These are phyloP conservation scores for Silurus glanis DNA, from an alignment of 2,113 vertebrate genomes.

Conservation along the genomic window DNA sequence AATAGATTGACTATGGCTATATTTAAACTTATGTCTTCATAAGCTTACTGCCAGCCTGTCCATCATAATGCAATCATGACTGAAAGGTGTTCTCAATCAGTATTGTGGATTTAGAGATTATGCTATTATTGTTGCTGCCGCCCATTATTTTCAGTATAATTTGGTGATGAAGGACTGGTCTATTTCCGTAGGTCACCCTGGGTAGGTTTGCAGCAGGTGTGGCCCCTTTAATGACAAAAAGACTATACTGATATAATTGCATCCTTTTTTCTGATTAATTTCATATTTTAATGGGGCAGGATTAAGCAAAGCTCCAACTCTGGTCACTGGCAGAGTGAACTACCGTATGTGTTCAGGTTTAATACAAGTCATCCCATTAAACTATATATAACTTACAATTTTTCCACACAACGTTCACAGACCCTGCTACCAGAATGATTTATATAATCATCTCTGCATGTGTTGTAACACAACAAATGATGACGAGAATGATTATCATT, in stretches of 20 bases:
- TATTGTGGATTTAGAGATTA: slow-evolving; percentile 74
- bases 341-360: slow-evolving; percentile 21
- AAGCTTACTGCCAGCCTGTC: slow-evolving; percentile 69
- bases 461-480: background rate
- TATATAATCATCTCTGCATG: slow-evolving; percentile 14
- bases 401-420: slow-evolving; percentile 5
- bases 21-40: slow-evolving; percentile 52
- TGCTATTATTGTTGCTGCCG: slow-evolving; percentile 41
- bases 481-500: no score
- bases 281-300: slow-evolving; percentile 58
- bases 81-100: slow-evolving; percentile 80
- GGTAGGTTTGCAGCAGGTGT: slow-evolving; percentile 46
- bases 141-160: slow-evolving; percentile 43
- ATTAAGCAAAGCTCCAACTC: slow-evolving; percentile 53
- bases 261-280: slow-evolving; percentile 55
- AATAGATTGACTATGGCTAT: slow-evolving; percentile 29
- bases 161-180: slow-evolving; percentile 52
- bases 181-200: slow-evolving; percentile 50
- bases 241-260: slow-evolving; percentile 57
- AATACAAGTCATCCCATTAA: slow-evolving; percentile 44
- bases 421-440: slow-evolving; percentile 9
- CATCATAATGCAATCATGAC: slow-evolving; percentile 71
- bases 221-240: slow-evolving; percentile 52
- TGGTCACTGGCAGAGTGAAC: slow-evolving; percentile 30
- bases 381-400: slow-evolving; percentile 30